Conservation (phyloP, 2,113 vertebrate genomes). For the Balaeniceps rex region DNA sequence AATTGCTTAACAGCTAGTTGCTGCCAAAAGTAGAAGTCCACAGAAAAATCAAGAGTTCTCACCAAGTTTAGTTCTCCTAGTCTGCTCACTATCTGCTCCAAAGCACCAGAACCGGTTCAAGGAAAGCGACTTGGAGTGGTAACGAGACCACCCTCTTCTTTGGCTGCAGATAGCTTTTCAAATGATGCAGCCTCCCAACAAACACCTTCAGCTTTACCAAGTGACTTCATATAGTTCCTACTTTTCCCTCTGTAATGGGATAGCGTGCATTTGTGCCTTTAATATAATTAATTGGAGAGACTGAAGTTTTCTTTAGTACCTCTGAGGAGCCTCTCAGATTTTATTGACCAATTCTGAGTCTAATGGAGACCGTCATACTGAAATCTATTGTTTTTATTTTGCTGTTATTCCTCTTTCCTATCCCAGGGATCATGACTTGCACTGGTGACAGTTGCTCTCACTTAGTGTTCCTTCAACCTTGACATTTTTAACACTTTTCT, state of each 20-base stretch:
- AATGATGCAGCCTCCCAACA: neutral
- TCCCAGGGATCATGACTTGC: neutral
- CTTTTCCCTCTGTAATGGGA: neutral
- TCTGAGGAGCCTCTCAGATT: neutral
- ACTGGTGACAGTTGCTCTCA: neutral
- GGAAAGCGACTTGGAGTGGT: neutral
- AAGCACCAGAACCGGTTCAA: neutral
- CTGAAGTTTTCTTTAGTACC: neutral
- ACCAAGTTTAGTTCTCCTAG: neutral
- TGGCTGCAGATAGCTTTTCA: neutral
- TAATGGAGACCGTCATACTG: neutral
- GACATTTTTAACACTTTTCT: neutral
- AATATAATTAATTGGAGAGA: neutral
- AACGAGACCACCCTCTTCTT: fast-evolving
- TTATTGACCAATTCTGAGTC: neutral
- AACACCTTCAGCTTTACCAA: neutral
- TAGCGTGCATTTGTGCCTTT: neutral
- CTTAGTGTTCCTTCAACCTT: neutral
- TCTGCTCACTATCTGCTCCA: neutral
- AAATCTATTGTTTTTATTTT: neutral
- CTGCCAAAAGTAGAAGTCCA: neutral
- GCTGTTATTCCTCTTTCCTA: neutral
- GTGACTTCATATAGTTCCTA: neutral
- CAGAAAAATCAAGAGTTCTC: neutral
- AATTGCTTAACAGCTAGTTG: neutral